Evolutionary conservation across 2,113 vertebrate species (phyloP).

Genomic region (Labrus mixtus): DNA sequence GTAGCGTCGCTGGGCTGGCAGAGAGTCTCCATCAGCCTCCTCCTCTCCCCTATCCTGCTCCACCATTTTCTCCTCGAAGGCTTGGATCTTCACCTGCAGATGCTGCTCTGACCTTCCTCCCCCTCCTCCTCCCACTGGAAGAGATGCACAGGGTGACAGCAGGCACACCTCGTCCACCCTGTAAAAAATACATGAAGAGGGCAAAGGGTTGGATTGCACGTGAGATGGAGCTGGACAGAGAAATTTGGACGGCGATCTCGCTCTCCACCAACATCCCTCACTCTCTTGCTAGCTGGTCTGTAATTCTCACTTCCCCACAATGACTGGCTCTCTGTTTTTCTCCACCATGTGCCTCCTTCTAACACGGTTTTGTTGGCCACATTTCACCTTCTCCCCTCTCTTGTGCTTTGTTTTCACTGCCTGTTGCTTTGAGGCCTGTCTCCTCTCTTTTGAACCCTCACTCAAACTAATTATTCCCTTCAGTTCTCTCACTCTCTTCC

Average conservation of each 20-base stretch:
- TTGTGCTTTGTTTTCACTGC: slow-evolving; percentile 11
- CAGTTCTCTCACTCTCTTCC: neutral
- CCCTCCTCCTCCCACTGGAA: slow-evolving; percentile 63
- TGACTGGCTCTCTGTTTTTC: slow-evolving; percentile 17
- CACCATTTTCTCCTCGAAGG: slow-evolving; percentile 86
- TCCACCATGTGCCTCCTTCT: neutral
- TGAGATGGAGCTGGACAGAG: slow-evolving; percentile 20
- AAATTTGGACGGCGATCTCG: neutral
- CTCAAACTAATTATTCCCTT: slow-evolving; percentile 16
- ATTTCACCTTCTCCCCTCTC: slow-evolving; percentile 8
- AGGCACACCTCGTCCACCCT: slow-evolving; percentile 55
- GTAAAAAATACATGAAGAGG: slow-evolving; percentile 13
- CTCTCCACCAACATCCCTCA: neutral
- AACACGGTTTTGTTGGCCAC: neutral
- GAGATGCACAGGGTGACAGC: slow-evolving; percentile 62
- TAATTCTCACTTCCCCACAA: slow-evolving; percentile 12
- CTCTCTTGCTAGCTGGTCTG: slow-evolving; percentile 1
- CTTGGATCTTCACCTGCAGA: slow-evolving; percentile 88
- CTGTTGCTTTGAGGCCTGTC: neutral
- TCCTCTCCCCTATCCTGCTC: slow-evolving; percentile 76
- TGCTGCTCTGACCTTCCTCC: slow-evolving; percentile 77
- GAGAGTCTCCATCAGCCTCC: slow-evolving; percentile 72
- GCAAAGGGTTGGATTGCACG: neutral
- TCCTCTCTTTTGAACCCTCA: slow-evolving; percentile 12
- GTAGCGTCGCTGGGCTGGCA: slow-evolving; percentile 82